phyloP scores from a whole-genome alignment of 2,888 invertebrate species.

The Dicyrtoma fusca region DNA sequence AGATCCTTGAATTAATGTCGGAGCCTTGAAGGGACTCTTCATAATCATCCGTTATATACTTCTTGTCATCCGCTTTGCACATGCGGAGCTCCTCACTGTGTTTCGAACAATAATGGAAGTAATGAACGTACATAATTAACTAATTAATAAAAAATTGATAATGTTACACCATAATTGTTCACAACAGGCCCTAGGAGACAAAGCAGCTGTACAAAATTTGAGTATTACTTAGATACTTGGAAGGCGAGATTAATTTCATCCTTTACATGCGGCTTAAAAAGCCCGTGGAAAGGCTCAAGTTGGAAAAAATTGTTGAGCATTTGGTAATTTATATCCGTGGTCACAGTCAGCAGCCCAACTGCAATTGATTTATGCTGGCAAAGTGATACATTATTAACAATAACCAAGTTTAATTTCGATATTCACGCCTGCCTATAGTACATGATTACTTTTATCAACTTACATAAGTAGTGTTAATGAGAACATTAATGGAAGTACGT shows the following conservation, averaged over 20 bases:
- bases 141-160: no score
- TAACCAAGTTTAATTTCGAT: no score
- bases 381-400: background rate
- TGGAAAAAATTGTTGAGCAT: constrained; percentile 67
- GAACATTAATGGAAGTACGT: background rate
- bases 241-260: constrained; percentile 40
- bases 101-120: no score
- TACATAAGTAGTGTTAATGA: no score
- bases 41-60: constrained; percentile 26
- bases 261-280: constrained; percentile 44
- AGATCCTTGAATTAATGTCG: background rate
- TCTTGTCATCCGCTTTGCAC: constrained; percentile 17
- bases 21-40: background rate
- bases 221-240: constrained; percentile 9
- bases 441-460: no score
- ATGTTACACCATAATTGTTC: no score
- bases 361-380: constrained; percentile 58
- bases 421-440: no score
- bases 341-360: constrained; percentile 68
- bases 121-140: background rate
- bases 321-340: constrained; percentile 66
- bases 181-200: no score
- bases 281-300: constrained; percentile 59
- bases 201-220: background rate
- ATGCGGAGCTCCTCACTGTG: constrained; percentile 5